Percentiles rank a stretch among this genome's conserved stretches.
phyloP scores from a whole-genome alignment of 2,797 vertebrate genomes.

The Sebastes matsubarae region DNA sequence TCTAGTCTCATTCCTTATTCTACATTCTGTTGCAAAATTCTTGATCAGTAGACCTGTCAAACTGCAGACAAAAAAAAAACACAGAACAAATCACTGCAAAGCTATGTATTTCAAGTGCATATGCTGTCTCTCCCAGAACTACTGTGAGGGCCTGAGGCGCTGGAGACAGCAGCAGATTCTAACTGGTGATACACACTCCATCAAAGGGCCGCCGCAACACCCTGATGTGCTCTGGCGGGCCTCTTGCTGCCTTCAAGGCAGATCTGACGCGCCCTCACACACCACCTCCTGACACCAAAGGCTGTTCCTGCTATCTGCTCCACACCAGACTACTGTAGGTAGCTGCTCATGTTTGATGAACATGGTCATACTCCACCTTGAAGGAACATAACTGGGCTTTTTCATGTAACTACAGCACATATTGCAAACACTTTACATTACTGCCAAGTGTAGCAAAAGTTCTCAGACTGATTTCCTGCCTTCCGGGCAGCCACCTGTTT shows the following conservation, averaged over 20 bases:
- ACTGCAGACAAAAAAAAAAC: slow-evolving; percentile 27
- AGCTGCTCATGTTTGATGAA: slow-evolving; percentile 42
- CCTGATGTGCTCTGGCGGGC: slow-evolving; percentile 59
- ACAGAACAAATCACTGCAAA: slow-evolving; percentile 40
- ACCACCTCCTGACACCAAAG: slow-evolving; percentile 51
- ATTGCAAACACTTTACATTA: slow-evolving; percentile 38
- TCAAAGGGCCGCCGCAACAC: slow-evolving; percentile 59
- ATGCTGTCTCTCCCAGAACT: slow-evolving; percentile 35
- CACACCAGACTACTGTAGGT: slow-evolving; percentile 31
- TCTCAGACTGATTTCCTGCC: slow-evolving; percentile 62
- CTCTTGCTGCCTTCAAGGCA: slow-evolving; percentile 46
- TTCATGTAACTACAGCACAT: slow-evolving; percentile 57
- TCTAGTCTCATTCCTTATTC: slow-evolving; percentile 12
- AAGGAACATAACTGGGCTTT: slow-evolving; percentile 24
- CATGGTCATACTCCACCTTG: slow-evolving; percentile 21
- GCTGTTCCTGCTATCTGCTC: slow-evolving; percentile 35
- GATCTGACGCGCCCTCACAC: slow-evolving; percentile 48
- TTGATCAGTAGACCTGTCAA: slow-evolving; percentile 55
- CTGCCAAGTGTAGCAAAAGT: slow-evolving; percentile 42
- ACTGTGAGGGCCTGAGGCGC: slow-evolving; percentile 56
- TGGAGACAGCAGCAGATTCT: slow-evolving; percentile 68
- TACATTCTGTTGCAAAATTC: slow-evolving; percentile 46
- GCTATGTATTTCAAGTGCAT: slow-evolving; percentile 40
- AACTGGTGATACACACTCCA: slow-evolving; percentile 62
- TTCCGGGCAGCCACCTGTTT: slow-evolving; percentile 65